These are phyloP conservation scores for Andricus curvator DNA, from an alignment of 2,888 invertebrate species.

Conservation along the genomic window DNA sequence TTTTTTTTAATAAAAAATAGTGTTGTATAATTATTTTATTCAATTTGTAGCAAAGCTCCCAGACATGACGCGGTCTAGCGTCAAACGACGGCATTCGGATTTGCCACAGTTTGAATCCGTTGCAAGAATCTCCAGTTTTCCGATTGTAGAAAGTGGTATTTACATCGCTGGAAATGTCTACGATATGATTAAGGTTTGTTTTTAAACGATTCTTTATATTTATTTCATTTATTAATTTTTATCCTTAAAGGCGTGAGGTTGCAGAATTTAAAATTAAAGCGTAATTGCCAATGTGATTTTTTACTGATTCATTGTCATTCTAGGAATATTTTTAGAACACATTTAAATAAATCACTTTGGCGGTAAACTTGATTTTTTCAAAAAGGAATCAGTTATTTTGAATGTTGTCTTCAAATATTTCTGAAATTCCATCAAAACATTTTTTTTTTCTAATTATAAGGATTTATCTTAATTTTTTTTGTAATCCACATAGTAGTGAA, in stretches of 20 bases:
- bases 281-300: not conserved
- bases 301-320: not conserved
- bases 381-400: no score
- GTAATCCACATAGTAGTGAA: no score
- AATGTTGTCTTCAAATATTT: no score
- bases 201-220: not conserved
- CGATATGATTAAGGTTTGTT: slow-evolving; percentile 85
- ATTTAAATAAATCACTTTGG: no score
- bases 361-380: no score
- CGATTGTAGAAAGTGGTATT: slow-evolving; percentile 90
- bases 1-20: not conserved
- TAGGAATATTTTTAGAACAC: no score
- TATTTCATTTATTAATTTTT: no score
- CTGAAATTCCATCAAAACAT: no score
- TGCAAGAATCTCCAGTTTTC: slow-evolving; percentile 87
- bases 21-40: not conserved
- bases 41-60: slow-evolving; percentile 25
- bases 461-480: no score
- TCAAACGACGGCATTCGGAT: slow-evolving; percentile 67
- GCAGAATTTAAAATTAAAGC: not conserved
- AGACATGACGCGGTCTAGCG: slow-evolving; percentile 65
- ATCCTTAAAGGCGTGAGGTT: no score
- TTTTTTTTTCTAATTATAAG: no score
- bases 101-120: slow-evolving; percentile 85
- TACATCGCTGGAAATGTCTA: slow-evolving; percentile 88